These are phyloP conservation scores for Calonectris borealis DNA, from an alignment of 2,113 vertebrate species.

Conservation along the genomic window DNA sequence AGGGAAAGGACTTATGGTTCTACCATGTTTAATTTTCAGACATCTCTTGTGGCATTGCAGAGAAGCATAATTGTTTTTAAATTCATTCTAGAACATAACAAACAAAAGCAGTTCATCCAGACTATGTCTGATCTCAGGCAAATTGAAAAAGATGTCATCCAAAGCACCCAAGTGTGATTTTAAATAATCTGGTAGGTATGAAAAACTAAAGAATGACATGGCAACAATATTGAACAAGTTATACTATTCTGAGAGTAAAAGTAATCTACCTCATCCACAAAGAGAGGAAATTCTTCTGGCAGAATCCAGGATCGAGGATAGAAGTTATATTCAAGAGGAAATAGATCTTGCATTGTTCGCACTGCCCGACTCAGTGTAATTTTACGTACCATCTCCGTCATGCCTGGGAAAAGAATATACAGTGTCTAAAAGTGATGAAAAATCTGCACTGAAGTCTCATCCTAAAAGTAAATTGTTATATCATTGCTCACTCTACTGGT, in stretches of 20 bases:
- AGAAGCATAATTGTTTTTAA: not conserved
- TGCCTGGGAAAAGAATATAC: conserved; percentile 76
- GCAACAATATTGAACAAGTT: not conserved
- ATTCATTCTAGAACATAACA: not conserved
- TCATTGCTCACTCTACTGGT: not conserved
- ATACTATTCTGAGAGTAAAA: not conserved
- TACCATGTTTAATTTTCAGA: not conserved
- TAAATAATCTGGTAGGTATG: not conserved
- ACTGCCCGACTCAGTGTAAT: conserved; percentile 92
- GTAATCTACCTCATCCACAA: conserved; percentile 82
- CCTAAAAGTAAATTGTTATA: not conserved
- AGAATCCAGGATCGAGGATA: conserved; percentile 98
- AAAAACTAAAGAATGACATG: not conserved
- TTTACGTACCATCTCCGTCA: conserved; percentile 94
- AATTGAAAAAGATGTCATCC: not conserved
- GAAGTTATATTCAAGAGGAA: conserved; percentile 95
- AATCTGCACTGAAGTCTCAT: not conserved
- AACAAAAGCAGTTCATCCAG: not conserved
- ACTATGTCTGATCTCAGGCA: not conserved
- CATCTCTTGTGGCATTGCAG: not conserved
- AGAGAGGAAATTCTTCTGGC: conserved; percentile 90
- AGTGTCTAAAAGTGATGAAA: not conserved
- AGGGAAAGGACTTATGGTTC: not conserved
- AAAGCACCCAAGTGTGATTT: not conserved
- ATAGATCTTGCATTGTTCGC: conserved; percentile 91